These are phyloP conservation scores for Metacarcinus magister DNA, from an alignment of 2,888 invertebrate genomes.

Conservation along the genomic window DNA sequence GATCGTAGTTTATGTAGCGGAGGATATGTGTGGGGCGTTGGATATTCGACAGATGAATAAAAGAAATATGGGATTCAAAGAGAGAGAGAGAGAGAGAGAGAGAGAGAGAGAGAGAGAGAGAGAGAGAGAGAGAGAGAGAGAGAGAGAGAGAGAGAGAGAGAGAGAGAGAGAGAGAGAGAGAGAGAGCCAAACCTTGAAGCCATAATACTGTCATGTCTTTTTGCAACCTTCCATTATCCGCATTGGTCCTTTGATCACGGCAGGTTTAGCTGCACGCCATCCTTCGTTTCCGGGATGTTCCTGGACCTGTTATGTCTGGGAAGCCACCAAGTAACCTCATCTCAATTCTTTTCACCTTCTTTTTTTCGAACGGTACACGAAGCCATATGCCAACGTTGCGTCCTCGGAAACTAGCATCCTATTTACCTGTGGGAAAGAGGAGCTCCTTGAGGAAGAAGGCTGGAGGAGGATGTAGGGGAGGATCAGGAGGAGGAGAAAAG, in stretches of 20 bases:
- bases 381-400: background rate
- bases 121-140: background rate
- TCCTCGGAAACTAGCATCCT: background rate
- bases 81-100: background rate
- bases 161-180: background rate
- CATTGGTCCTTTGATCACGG: background rate
- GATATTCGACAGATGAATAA: background rate
- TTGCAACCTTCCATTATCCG: background rate
- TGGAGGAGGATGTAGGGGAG: background rate
- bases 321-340: constrained; percentile 7
- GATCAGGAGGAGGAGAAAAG: background rate
- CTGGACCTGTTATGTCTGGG: background rate
- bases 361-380: background rate
- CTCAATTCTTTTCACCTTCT: background rate
- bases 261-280: background rate
- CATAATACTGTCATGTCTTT: background rate
- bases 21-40: too few relatives aligned
- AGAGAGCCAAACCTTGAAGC: background rate
- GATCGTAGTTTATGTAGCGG: background rate
- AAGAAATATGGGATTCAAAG: background rate
- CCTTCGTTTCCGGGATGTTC: background rate
- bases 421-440: background rate
- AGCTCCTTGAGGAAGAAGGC: background rate
- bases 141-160: too few relatives aligned
- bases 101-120: background rate